Conservation (phyloP, 2,888 invertebrate species). For the Andrena bucephala region DNA sequence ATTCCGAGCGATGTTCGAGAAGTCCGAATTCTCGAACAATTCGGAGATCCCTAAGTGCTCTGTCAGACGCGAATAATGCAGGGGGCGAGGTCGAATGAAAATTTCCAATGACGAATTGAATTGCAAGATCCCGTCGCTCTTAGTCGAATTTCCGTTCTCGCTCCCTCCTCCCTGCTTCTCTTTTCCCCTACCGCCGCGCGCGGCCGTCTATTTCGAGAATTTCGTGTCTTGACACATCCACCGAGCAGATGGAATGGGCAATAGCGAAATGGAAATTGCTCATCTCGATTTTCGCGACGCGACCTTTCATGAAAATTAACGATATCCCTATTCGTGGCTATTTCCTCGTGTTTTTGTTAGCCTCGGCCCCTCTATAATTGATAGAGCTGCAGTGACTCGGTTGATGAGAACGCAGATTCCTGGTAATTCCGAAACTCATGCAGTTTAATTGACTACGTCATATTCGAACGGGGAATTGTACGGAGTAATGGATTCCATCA, state of each 20-base stretch:
- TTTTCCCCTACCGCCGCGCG: slow-evolving; percentile 4
- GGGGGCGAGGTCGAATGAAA: slow-evolving; percentile 1
- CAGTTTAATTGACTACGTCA: slow-evolving; percentile 4
- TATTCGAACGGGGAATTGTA: too few species aligned
- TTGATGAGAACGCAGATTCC: too few species aligned
- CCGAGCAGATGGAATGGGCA: slow-evolving; percentile 34
- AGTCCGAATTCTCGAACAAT: background rate
- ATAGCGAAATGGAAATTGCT: slow-evolving; percentile 44
- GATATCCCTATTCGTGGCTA: background rate
- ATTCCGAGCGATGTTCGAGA: too few species aligned
- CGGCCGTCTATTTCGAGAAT: slow-evolving; percentile 54
- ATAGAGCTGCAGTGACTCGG: too few species aligned
- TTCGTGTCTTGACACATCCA: slow-evolving; percentile 47
- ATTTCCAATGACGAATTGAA: slow-evolving; percentile 21
- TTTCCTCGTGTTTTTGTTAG: slow-evolving; percentile 1
- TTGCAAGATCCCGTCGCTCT: slow-evolving; percentile 21
- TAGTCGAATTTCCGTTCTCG: slow-evolving; percentile 50
- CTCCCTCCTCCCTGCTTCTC: background rate
- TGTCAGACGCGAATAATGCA: slow-evolving; percentile 5
- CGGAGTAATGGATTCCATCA: background rate
- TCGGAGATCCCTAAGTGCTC: background rate
- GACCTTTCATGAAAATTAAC: slow-evolving; percentile 21
- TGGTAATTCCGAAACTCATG: background rate
- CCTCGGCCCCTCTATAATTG: background rate
- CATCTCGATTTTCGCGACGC: slow-evolving; percentile 48